A percentile compares a stretch with the other conserved stretches of the same genome.
Conservation (phyloP, 2,113 vertebrate species). For the Apistogramma diplotaenia region DNA sequence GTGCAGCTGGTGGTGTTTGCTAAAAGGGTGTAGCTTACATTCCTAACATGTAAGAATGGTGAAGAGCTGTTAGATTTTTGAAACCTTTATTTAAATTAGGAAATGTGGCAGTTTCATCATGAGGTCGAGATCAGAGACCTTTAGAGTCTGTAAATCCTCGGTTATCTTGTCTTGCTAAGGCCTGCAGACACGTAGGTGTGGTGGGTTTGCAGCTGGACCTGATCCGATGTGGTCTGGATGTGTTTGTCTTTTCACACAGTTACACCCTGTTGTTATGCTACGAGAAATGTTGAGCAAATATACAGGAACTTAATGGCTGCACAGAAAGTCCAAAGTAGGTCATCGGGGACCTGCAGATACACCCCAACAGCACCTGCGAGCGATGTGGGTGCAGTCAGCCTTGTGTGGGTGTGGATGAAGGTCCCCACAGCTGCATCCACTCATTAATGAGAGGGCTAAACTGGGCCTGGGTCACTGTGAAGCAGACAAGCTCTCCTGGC, state of each 20-base stretch:
- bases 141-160: neutral
- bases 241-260: neutral
- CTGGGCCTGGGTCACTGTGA: neutral
- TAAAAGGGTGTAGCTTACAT: neutral
- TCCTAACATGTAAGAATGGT: neutral
- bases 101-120: neutral
- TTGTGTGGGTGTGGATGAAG: neutral
- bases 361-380: rapidly evolving
- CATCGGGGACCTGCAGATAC: neutral
- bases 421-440: neutral
- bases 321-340: neutral
- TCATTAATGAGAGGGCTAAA: neutral
- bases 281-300: neutral
- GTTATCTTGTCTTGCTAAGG: too few species aligned
- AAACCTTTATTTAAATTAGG: neutral
- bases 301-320: neutral
- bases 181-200: neutral
- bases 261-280: neutral
- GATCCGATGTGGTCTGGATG: neutral
- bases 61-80: neutral
- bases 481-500: neutral
- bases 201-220: neutral
- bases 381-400: neutral
- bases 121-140: neutral
- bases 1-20: too few species aligned